Evolutionary conservation across 1,140 invertebrate species (phyloP).

Genomic region (Atta cephalotes): DNA sequence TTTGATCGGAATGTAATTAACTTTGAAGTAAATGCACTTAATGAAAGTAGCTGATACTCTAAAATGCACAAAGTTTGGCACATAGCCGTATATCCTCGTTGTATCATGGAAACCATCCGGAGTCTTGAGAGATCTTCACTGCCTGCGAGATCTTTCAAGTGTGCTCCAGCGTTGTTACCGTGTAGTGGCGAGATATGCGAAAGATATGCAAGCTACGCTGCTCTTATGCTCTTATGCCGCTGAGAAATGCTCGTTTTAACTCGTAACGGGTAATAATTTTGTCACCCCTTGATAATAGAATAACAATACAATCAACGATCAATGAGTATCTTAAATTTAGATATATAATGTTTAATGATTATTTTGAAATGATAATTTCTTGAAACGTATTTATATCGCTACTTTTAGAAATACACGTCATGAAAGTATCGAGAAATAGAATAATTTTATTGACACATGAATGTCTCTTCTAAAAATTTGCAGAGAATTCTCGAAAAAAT

Average conservation of each 20-base stretch:
- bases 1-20: constrained; percentile 30
- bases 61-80: constrained; percentile 72
- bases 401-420: neutral
- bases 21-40: constrained; percentile 38
- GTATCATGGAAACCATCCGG: constrained; percentile 71
- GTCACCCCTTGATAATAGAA: constrained; percentile 7
- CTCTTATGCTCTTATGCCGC: constrained; percentile 60
- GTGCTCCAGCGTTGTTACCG: constrained; percentile 68
- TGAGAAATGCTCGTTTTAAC: constrained; percentile 63
- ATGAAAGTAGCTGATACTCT: constrained; percentile 53
- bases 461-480: neutral
- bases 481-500: neutral
- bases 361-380: neutral
- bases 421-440: neutral
- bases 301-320: neutral
- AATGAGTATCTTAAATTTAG: neutral
- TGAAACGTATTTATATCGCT: too few relatives aligned
- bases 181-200: constrained; percentile 70
- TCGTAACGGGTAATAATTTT: constrained; percentile 31
- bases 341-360: neutral
- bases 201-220: constrained; percentile 63
- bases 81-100: constrained; percentile 58
- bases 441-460: neutral
- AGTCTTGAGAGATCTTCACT: constrained; percentile 72
- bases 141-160: constrained; percentile 72